A percentile compares a stretch with the other conserved stretches of the same genome.
Conservation (phyloP, 2,797 vertebrate genomes). For the Dendrocincla tyrannina region DNA sequence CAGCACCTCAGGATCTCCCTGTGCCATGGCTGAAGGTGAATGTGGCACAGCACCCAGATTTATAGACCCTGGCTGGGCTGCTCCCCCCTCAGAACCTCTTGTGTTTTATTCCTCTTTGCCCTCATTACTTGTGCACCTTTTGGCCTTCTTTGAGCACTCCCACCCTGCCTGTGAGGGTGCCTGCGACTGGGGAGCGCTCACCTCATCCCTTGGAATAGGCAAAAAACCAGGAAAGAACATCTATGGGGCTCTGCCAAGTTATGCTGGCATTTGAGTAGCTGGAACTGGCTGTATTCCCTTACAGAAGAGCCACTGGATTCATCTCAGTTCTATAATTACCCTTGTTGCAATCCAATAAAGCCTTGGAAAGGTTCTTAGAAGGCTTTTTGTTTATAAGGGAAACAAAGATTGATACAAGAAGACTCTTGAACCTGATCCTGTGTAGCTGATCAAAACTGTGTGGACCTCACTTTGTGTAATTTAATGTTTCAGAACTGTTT, state of each 20-base stretch:
- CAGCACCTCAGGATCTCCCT: neutral
- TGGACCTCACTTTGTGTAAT: neutral
- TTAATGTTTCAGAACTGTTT: neutral
- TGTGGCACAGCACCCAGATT: neutral
- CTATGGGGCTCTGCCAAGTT: neutral
- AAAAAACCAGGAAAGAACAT: neutral
- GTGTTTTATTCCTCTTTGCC: neutral
- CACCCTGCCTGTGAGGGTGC: neutral
- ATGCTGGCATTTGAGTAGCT: neutral
- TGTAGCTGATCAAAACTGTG: neutral
- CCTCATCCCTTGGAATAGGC: neutral
- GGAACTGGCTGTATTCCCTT: neutral
- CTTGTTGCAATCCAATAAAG: neutral
- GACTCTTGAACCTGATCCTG: neutral
- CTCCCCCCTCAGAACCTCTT: neutral
- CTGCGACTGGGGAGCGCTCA: neutral
- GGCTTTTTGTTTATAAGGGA: neutral
- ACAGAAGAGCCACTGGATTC: neutral
- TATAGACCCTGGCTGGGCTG: neutral
- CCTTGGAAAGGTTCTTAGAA: conserved; percentile 9
- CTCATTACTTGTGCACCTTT: neutral
- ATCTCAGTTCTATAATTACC: neutral
- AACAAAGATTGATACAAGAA: neutral
- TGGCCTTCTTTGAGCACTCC: neutral
- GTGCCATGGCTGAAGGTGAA: neutral